A percentile compares a stretch with the other conserved stretches of the same genome.
phyloP scores from a whole-genome alignment of 1,140 invertebrate species.

The Drosophila sucinea region DNA sequence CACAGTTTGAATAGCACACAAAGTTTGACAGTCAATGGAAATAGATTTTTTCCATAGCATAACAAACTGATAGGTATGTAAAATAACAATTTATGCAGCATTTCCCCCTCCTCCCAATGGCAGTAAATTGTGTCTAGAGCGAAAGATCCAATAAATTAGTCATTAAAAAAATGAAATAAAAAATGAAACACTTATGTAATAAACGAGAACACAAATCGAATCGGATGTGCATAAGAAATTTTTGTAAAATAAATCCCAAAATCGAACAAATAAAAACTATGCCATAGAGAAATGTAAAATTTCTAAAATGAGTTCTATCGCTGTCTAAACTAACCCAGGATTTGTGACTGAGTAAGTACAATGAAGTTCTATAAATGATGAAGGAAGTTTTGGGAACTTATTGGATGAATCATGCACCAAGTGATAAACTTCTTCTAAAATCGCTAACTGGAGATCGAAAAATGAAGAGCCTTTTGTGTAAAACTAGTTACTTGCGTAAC shows the following conservation, averaged over 20 bases:
- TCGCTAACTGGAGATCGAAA: too few relatives aligned
- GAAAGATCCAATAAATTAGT: conserved; percentile 41
- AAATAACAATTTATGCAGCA: conserved; percentile 42
- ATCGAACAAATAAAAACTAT: conserved; percentile 30
- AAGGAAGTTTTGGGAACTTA: too few relatives aligned
- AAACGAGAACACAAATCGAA: conserved; percentile 24
- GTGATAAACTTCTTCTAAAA: too few relatives aligned
- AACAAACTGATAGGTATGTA: conserved; percentile 33
- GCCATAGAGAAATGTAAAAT: conserved; percentile 16
- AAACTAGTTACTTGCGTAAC: too few relatives aligned
- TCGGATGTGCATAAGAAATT: conserved; percentile 41
- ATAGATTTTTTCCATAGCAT: not conserved
- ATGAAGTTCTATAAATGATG: too few relatives aligned
- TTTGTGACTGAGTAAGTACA: too few relatives aligned
- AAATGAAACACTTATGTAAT: conserved; percentile 36
- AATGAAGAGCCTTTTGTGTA: too few relatives aligned
- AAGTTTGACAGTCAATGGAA: conserved; percentile 16
- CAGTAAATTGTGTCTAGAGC: too few relatives aligned
- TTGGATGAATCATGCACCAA: too few relatives aligned
- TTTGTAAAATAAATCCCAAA: conserved; percentile 53
- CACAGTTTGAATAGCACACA: not conserved
- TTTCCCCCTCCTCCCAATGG: conserved; percentile 9
- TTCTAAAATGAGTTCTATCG: too few relatives aligned
- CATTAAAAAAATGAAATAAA: conserved; percentile 13
- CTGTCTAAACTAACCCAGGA: too few relatives aligned